Base-by-base conservation (phyloP, 2,888 invertebrate genomes). In the Chymomyza fuscimana region DNA sequence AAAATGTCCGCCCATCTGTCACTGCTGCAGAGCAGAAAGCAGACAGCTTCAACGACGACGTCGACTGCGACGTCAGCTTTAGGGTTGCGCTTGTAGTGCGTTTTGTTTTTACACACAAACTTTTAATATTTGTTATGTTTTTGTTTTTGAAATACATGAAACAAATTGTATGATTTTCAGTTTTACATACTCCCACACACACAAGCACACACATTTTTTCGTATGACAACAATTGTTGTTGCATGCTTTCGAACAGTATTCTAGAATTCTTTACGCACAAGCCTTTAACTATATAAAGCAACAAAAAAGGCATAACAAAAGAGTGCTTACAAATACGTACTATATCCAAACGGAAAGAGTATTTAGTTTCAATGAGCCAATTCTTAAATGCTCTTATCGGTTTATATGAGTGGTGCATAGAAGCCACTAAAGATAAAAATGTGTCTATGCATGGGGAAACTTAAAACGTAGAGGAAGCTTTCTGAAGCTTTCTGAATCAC, bases 1-100 rank as follows among this genome's bases (percentile, higher is more conserved):
- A 87, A 80, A 87, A 88, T 87, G 85, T 86, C 79, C 87, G 74
- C 79, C 81, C 87, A 86, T 88, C 89, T 86, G 85, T 86, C 89
- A 88, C 81, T 68, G 75, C 71, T 76, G 50, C 59, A 25, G 58
- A n/a, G 29, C 7, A 52, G 29, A 25, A 63, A 65, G 61, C 75
- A 60, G 70, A 62, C 81, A 80, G 65, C 71, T 67, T 65, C 51
- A 25, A 46, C 46, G 58, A 22, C 58, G 19, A 25, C 29, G 58
- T 25, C 67, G 73, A 32, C 32, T 7, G 32, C 32, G 32, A 9
- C 32, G 32, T 32, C 32, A 32, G 32, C 32, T 5, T 32, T 9
- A 32, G 69, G 71, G 56, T 68, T 59, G 71, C 63, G 69, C 64
- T 60, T n/a, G 65, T 63, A 19, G 46, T 69, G 64, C 68, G 63